phyloP scores from a whole-genome alignment of 2,113 vertebrate genomes.

The Centropus bengalensis region DNA sequence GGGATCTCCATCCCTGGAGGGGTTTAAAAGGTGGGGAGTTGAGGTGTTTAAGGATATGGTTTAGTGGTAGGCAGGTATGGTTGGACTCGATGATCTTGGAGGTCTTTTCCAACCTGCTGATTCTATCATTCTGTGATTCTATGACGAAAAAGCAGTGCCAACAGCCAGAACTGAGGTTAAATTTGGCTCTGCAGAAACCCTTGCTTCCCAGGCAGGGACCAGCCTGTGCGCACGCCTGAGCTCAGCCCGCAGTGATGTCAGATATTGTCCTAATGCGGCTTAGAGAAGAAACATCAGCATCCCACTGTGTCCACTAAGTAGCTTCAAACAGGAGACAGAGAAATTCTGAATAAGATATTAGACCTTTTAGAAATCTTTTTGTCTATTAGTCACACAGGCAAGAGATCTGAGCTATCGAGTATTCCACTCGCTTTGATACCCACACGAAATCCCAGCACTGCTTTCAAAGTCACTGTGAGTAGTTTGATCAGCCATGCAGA shows the following conservation, averaged over 20 bases:
- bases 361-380: constrained; percentile 26
- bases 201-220: not conserved
- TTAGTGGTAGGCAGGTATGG: too few species aligned
- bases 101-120: too few species aligned
- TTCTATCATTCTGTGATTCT: too few species aligned
- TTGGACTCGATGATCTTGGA: too few species aligned
- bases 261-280: not conserved
- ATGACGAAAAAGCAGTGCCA: not conserved
- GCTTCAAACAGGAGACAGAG: constrained; percentile 20
- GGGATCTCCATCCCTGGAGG: too few species aligned
- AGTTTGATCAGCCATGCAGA: constrained; percentile 63
- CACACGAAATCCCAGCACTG: constrained; percentile 34
- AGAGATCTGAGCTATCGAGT: constrained; percentile 5
- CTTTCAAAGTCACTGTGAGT: constrained; percentile 23
- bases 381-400: constrained; percentile 36
- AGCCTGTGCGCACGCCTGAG: not conserved
- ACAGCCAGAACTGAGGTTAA: rapidly evolving
- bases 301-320: constrained; percentile 33
- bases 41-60: too few species aligned
- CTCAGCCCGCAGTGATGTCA: not conserved
- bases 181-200: not conserved
- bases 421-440: not conserved
- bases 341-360: not conserved
- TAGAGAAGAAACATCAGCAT: not conserved
- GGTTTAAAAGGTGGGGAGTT: too few species aligned